Conservation (phyloP, 2,888 invertebrate genomes). For the Pachycephus smyrnensis region DNA sequence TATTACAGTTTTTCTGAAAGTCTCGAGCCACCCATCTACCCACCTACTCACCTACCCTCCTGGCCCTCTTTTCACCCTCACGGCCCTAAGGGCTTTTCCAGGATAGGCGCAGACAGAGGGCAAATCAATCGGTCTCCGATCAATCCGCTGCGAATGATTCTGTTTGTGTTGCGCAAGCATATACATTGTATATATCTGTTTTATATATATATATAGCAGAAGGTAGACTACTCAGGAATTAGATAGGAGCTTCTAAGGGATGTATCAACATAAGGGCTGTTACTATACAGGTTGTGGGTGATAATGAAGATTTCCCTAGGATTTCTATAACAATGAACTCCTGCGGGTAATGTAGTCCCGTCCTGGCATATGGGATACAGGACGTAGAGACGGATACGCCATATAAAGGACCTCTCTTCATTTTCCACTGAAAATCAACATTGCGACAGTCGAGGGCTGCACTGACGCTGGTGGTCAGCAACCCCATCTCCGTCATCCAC, state of each 20-base stretch:
- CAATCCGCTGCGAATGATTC: constrained; percentile 20
- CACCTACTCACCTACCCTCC: constrained; percentile 4
- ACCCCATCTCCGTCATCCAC: neutral
- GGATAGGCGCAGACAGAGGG: constrained; percentile 17
- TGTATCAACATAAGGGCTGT: neutral
- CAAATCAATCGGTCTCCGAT: constrained; percentile 20
- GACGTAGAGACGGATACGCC: neutral
- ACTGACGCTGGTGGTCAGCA: neutral
- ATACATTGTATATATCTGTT: too few relatives aligned
- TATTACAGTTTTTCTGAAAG: constrained; percentile 14
- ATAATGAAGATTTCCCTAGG: neutral
- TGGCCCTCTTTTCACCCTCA: neutral
- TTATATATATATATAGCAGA: neutral
- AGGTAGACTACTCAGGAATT: neutral
- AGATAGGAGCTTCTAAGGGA: neutral
- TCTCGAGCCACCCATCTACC: neutral
- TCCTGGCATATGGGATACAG: neutral
- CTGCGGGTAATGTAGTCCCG: neutral
- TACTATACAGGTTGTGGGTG: neutral
- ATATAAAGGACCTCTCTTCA: constrained; percentile 30
- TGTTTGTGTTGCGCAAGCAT: neutral
- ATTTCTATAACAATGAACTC: neutral
- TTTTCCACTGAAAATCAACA: constrained; percentile 51
- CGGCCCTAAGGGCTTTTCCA: constrained; percentile 1
- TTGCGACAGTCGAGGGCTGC: constrained; percentile 25